These are phyloP conservation scores for Micronycteris hirsuta DNA, from an alignment of 2,113 vertebrate genomes.

Conservation along the genomic window DNA sequence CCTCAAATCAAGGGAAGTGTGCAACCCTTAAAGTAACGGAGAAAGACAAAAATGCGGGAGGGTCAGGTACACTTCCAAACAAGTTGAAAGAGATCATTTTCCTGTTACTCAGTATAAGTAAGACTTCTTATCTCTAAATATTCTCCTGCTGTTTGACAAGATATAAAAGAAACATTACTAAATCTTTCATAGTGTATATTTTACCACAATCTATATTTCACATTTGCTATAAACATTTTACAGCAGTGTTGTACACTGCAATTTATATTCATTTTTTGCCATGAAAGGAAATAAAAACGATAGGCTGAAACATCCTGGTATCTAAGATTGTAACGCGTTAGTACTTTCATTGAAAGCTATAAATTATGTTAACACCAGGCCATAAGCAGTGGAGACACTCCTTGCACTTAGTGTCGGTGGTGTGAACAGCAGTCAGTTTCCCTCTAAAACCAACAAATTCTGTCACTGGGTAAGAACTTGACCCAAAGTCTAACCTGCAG, in stretches of 20 bases:
- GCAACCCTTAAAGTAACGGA: neutral
- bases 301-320: neutral
- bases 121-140: neutral
- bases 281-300: constrained; percentile 38
- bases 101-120: neutral
- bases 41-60: neutral
- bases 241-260: neutral
- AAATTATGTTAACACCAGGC: neutral
- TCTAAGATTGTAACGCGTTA: constrained; percentile 12
- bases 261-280: constrained; percentile 40
- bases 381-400: neutral
- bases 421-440: neutral
- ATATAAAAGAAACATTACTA: neutral
- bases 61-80: neutral
- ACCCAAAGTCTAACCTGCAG: neutral
- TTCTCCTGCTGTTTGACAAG: neutral
- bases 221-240: constrained; percentile 32
- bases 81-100: neutral
- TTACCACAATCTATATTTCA: constrained; percentile 8
- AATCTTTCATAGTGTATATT: neutral
- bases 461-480: neutral
- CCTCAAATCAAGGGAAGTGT: neutral
- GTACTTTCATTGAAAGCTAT: neutral
- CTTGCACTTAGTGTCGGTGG: neutral
- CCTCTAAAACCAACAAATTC: neutral